Evolutionary conservation across 2,113 vertebrate genomes (phyloP).

Genomic region (Trematocara variabile): DNA sequence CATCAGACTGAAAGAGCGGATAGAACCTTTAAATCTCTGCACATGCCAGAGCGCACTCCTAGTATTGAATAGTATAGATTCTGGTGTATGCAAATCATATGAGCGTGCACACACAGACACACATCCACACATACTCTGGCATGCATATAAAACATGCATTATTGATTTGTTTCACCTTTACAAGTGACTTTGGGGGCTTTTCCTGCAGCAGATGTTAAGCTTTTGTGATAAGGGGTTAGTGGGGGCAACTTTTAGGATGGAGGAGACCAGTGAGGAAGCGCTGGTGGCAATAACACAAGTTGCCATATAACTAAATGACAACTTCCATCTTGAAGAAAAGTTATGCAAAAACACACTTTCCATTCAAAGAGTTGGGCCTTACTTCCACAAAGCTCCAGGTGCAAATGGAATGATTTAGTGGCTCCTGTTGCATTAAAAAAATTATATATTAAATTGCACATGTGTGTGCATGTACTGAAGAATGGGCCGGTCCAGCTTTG

Average conservation of each 20-base stretch:
- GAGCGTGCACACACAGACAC: conserved; percentile 25
- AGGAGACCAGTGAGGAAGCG: neutral
- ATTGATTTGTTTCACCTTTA: conserved; percentile 71
- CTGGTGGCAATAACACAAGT: neutral
- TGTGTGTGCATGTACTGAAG: neutral
- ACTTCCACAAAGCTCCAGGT: conserved; percentile 33
- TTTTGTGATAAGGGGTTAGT: neutral
- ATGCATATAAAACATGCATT: conserved; percentile 59
- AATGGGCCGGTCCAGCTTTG: conserved; percentile 7
- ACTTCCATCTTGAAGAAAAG: neutral
- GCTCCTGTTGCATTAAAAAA: neutral
- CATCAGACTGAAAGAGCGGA: neutral
- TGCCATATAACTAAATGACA: neutral
- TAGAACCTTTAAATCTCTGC: neutral
- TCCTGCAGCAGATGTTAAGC: conserved; percentile 35
- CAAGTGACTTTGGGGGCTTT: conserved; percentile 34
- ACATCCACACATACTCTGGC: conserved; percentile 17
- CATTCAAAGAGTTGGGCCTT: neutral
- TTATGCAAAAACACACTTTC: neutral
- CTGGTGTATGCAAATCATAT: conserved; percentile 57
- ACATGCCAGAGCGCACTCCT: neutral
- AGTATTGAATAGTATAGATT: conserved; percentile 50
- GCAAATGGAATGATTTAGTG: neutral
- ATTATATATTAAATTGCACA: neutral
- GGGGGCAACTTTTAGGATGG: conserved; percentile 7